Base-by-base conservation (phyloP, 2,797 vertebrate genomes). In the Melanogrammus aeglefinus region DNA sequence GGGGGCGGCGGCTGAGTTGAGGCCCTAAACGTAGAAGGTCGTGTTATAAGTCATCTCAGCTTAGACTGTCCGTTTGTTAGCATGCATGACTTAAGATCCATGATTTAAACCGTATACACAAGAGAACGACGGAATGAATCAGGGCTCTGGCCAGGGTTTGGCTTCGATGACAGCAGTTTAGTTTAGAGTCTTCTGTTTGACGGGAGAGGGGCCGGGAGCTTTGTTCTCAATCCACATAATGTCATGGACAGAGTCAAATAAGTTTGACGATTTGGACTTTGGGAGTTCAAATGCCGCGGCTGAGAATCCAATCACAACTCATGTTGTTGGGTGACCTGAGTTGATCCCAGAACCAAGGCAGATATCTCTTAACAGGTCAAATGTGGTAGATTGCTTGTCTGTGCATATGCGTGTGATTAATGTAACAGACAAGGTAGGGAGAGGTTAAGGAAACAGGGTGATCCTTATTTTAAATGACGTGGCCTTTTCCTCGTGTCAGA, bases 401-500 rank as follows among this genome's bases (percentile, higher is more conserved):
- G 75, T 78, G 80, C 76, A 88, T 79, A 84, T 88, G 79, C 87
- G 80, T 80, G 82, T 86, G 87, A 90, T 90, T 88, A 91, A 87
- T 89, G 86, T 77, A 86, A 82, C 73, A 83, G 87, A 88, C 82
- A 88, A 90, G 51, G 87, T 91, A 88, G 88, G 84, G 89, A 77
- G 86, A 86, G 86, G 89, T 86, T 84, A 86, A 76, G 76, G 75
- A 41, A 79, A 87, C 80, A 82, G 86, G 86, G 21, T 88, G 89
- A 91, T 81, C 85, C 80, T 83, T 78, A 88, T 75, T 86, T 82
- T 89, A 91, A 91, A 91, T 91, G 91, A 93, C 92, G 81, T 87
- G 87, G 93, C 93, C 91, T 94, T 94, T 93, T 90, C 88, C 84
- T 86, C 82, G 85, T 92, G 93, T 93, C 92, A 93, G 93, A 93